phyloP scores from a whole-genome alignment of 2,113 vertebrate genomes.

The Rhipidura dahli region DNA sequence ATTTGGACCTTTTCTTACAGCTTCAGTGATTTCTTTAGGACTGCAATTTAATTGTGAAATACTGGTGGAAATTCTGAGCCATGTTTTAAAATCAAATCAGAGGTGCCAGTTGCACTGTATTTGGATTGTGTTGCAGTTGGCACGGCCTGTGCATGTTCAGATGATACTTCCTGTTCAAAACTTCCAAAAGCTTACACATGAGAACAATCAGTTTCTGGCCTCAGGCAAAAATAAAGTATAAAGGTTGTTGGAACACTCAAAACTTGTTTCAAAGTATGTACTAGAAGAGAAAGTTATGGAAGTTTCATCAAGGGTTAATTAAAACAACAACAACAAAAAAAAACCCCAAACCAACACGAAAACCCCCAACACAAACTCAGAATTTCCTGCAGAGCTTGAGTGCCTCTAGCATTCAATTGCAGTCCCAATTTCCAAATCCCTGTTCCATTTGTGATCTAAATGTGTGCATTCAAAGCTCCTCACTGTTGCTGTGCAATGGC shows the following conservation, averaged over 20 bases:
- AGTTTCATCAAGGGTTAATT: not conserved
- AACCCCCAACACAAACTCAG: not conserved
- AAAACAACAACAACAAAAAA: not conserved
- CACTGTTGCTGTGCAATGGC: not conserved
- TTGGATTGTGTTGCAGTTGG: not conserved
- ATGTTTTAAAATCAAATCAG: not conserved
- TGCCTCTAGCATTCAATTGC: not conserved
- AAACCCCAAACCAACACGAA: not conserved
- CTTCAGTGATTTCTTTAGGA: not conserved
- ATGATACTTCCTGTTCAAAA: not conserved
- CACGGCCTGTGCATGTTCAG: not conserved
- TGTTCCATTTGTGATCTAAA: not conserved
- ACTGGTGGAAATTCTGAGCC: not conserved
- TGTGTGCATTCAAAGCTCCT: not conserved
- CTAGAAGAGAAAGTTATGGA: not conserved
- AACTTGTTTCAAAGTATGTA: not conserved
- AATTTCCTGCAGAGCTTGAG: not conserved
- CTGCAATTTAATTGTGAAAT: not conserved
- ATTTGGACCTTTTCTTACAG: not conserved
- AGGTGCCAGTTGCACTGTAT: not conserved
- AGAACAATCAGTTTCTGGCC: not conserved
- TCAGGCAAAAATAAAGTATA: not conserved
- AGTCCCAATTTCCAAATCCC: not conserved
- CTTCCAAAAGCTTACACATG: not conserved
- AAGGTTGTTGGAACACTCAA: not conserved